These are phyloP conservation scores for Calyptomena viridis DNA, from an alignment of 2,113 vertebrate species.

Conservation along the genomic window DNA sequence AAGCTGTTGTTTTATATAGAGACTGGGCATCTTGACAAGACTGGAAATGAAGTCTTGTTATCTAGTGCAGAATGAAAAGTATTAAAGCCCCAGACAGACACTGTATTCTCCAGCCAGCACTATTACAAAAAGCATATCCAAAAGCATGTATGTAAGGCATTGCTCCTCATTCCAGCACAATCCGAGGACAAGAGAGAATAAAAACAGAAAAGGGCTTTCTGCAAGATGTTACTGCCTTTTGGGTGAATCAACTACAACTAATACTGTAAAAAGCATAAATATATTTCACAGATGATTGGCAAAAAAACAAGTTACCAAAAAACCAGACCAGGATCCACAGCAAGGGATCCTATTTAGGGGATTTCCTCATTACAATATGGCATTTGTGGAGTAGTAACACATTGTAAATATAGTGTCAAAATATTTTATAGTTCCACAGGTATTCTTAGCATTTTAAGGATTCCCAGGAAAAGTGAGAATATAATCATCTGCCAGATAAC, in stretches of 20 bases:
- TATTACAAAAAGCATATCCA: accelerated
- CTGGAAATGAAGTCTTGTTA: neutral
- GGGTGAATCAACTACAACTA: neutral
- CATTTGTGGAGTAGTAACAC: neutral
- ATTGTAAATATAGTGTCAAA: neutral
- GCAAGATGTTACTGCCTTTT: neutral
- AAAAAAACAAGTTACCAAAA: neutral
- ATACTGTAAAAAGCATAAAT: neutral
- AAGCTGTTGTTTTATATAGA: neutral
- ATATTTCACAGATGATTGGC: neutral
- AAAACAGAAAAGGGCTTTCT: neutral
- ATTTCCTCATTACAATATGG: neutral
- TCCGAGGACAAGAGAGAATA: neutral
- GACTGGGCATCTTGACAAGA: neutral
- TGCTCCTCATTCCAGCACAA: neutral
- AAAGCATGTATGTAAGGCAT: accelerated
- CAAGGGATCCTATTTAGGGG: neutral
- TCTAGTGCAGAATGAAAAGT: neutral
- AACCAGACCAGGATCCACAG: neutral
- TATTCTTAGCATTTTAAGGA: neutral
- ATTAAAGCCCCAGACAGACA: neutral
- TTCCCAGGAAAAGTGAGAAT: neutral
- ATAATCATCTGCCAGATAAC: neutral
- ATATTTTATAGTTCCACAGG: neutral
- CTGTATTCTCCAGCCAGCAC: neutral